Evolutionary conservation across 2,113 vertebrate genomes (phyloP), one percentile per base, ranked within the genome.

Genomic region (Toxostoma redivivum): DNA sequence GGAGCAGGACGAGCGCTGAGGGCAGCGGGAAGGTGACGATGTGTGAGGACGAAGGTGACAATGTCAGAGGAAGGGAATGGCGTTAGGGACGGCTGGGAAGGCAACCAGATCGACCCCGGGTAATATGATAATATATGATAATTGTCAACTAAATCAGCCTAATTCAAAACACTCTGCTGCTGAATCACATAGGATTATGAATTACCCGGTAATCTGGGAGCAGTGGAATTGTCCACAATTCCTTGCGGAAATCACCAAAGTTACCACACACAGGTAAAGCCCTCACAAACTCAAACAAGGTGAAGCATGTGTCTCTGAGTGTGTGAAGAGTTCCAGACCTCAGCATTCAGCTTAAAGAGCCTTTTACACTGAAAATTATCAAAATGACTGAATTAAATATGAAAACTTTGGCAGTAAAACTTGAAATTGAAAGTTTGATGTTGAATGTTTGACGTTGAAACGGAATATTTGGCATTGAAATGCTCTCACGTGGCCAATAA

Each of bases 401-500:
- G 15, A 30, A 50, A 66, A 35, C 3, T 3, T 40, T 0, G 4
- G 2, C 54, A 27, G 17, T 40, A n/a, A 67, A 60, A 40, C 38
- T n/a, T 40, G 60, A 40, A 44, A 72, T 33, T 3, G 28, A 28
- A 65, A 74, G 35, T 30, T 80, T 40, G 48, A 21, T 8, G 6
- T 35, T 28, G 35, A 64, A 15, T 21, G 6, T 78, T 69, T 54
- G n/a, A 40, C 1, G 1, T 21, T 27, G 77, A 28, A 51, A 38
- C 17, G 1, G 37, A 35, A 73, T 44, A 8, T 44, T n/a, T 66
- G 67, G 8, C 12, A 4, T 45, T 60, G 53, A 69, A 73, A 31
- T 38, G 20, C 30, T 58, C 15, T 31, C 4, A 3, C 0, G 0
- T 4, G 33, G 48, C 33, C 38, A 22, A 1, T 47, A 23, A 7